Evolutionary conservation across 30 jellyfish, hydroid and myxozoan species (phyloP), one percentile per base, ranked within the genome.

Genomic region (Aurelia sp.): DNA sequence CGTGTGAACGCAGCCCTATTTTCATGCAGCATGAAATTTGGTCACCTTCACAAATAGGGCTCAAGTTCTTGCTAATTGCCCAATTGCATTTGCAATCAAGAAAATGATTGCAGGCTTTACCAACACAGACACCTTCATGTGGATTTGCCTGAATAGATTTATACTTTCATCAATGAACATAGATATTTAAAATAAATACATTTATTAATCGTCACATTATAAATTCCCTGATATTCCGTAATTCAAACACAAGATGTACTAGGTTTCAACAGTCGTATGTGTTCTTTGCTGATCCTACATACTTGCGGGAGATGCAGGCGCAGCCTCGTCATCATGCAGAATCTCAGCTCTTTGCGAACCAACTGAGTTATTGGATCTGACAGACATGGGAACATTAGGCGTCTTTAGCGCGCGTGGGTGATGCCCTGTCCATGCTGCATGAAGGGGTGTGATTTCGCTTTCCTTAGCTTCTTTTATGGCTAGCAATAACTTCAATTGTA

Each of bases 401-500:
- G 68, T 40, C 48, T 66, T 81, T 3, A 48, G 7, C 22, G 66
- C 23, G 19, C 64, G 73, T 55, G 58, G 11, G 19, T 62, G 74
- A 8, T 71, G 85, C 48, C 84, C 93, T 2, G 76, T 69, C 79
- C 79, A 66, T 11, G 80, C 85, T 7, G 89, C 81, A 35, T 87
- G 96, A 0, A 87, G 52, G 40, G 67, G 61, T 4, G 73, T 3
- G 35, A 87, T 71, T 20, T 77, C 96, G 21, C 71, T 76, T 55
- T 87, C 96, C 47, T 87, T 78, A 52, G 62, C 62, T 30, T 76
- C 91, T 55, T 86, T 79, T 23, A 68, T 62, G 16, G 96, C 91
- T 13, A 94, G 41, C 89, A 89, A 11, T 37, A 82, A 63, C 51
- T 89, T 79, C 8, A 90, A 23, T 41, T 90, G 97, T 69, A 89